phyloP scores from a whole-genome alignment of 2,113 vertebrate genomes.

The Oxygymnocypris stewartii region DNA sequence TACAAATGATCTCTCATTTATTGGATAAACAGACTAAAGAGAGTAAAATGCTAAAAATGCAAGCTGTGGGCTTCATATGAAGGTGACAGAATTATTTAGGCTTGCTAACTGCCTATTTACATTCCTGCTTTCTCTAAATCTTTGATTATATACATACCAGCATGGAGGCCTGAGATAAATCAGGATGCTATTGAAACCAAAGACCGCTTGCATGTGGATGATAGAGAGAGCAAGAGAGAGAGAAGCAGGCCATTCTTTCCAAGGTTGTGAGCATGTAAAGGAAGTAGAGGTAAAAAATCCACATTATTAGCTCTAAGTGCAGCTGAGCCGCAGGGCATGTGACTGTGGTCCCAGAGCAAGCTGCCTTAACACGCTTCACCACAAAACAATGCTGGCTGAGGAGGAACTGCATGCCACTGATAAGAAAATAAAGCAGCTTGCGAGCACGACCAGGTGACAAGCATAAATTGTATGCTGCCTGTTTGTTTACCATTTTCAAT shows the following conservation, averaged over 20 bases:
- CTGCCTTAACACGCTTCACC: conserved; percentile 52
- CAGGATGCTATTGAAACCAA: conserved; percentile 31
- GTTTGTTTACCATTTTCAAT: conserved; percentile 72
- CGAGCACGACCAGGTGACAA: conserved; percentile 73
- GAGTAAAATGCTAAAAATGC: neutral
- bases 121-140: conserved; percentile 39
- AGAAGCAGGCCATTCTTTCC: conserved; percentile 15
- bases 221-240: conserved; percentile 13
- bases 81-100: neutral
- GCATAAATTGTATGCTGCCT: conserved; percentile 73
- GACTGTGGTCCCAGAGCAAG: conserved; percentile 59
- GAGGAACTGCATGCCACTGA: conserved; percentile 73
- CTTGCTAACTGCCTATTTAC: conserved; percentile 14
- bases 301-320: conserved; percentile 55
- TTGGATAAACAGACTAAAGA: conserved; percentile 41
- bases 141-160: conserved; percentile 31
- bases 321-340: conserved; percentile 64
- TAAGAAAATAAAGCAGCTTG: conserved; percentile 69
- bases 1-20: conserved; percentile 39
- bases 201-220: neutral
- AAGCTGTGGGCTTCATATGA: conserved; percentile 1
- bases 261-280: conserved; percentile 39
- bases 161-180: conserved; percentile 33
- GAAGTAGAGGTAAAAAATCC: conserved; percentile 46
- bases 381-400: conserved; percentile 71